These are phyloP conservation scores for Ibidorhyncha struthersii DNA, from an alignment of 2,113 vertebrate species.

Conservation along the genomic window DNA sequence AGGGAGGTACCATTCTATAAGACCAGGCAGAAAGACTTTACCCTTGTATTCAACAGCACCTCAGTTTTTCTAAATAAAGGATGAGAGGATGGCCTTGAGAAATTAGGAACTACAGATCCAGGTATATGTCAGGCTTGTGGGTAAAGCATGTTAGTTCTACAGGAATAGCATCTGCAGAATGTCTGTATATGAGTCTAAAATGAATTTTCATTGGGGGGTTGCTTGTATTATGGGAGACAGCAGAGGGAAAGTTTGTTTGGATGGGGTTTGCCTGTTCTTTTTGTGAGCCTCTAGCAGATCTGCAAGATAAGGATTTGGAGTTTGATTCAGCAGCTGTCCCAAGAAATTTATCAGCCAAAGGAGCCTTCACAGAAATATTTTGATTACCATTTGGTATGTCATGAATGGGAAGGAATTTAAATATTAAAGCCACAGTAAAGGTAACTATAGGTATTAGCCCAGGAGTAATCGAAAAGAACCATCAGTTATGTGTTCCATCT, in stretches of 20 bases:
- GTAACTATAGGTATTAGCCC: not conserved
- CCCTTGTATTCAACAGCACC: not conserved
- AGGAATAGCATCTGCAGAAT: not conserved
- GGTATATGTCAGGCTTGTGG: not conserved
- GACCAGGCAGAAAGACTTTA: not conserved
- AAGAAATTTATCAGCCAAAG: not conserved
- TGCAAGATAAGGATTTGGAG: not conserved
- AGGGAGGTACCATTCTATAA: not conserved
- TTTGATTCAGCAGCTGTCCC: not conserved
- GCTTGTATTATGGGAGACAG: not conserved
- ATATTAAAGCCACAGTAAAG: not conserved
- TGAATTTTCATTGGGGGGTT: accelerated
- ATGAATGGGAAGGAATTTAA: not conserved
- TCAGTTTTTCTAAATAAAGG: not conserved
- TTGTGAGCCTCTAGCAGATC: not conserved
- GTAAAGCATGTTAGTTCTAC: not conserved
- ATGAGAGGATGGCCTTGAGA: not conserved
- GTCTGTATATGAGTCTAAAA: not conserved
- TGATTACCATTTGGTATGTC: not conserved
- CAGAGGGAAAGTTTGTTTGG: not conserved
- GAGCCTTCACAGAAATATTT: not conserved
- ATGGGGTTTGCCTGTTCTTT: not conserved
- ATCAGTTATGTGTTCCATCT: not conserved
- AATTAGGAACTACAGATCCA: not conserved
- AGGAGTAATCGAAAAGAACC: not conserved